Evolutionary conservation across 2,113 vertebrate species (phyloP).

Genomic region (Aptenodytes forsteri): DNA sequence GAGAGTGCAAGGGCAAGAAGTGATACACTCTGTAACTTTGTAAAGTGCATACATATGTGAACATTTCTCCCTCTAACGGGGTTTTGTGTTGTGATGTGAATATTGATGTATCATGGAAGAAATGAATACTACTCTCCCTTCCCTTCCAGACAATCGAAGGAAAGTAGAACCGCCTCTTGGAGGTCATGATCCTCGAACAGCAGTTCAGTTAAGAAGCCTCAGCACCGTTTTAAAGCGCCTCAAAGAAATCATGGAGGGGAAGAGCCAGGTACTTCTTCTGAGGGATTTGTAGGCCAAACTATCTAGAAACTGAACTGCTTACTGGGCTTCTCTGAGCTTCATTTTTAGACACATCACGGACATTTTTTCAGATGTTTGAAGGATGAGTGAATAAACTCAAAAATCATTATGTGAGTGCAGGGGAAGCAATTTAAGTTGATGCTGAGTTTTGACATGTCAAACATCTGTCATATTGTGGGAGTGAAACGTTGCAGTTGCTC

Average conservation of each 20-base stretch:
- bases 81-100: background rate
- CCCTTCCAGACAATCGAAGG: constrained; percentile 84
- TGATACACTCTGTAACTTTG: background rate
- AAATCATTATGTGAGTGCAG: background rate
- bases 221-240: constrained; percentile 93
- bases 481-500: background rate
- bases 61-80: background rate
- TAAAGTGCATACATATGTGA: background rate
- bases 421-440: background rate
- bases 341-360: background rate
- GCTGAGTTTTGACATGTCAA: background rate
- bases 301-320: background rate
- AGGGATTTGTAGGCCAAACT: background rate
- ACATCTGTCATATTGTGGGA: background rate
- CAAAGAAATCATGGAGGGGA: constrained; percentile 99
- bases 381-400: background rate
- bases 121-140: background rate
- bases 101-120: background rate
- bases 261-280: constrained; percentile 87
- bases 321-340: background rate
- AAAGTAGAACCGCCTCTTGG: constrained; percentile 87
- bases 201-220: constrained; percentile 91
- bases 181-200: constrained; percentile 94
- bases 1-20: background rate
- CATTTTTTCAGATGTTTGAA: background rate